Conservation (phyloP, 2,113 vertebrate species). For the Channa argus region DNA sequence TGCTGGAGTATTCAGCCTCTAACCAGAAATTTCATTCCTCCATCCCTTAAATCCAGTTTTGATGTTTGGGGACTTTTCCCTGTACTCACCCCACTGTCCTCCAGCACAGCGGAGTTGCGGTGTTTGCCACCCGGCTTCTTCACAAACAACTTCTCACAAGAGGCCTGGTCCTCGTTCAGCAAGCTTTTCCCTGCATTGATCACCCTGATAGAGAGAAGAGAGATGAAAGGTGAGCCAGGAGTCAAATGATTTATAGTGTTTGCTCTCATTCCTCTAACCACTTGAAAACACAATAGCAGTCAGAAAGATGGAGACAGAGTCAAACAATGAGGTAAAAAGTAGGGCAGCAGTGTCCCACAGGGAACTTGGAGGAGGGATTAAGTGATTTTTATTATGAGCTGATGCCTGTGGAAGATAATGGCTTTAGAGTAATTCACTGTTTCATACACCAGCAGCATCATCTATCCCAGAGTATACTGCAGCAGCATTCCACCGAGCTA, state of each 20-base stretch:
- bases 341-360: slow-evolving; percentile 51
- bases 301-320: slow-evolving; percentile 29
- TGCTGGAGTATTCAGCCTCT: not conserved
- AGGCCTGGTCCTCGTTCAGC: slow-evolving; percentile 97
- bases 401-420: slow-evolving; percentile 57
- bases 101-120: slow-evolving; percentile 73
- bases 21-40: not conserved
- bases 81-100: slow-evolving; percentile 80
- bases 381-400: slow-evolving; percentile 73
- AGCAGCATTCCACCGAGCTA: slow-evolving; percentile 6
- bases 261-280: slow-evolving; percentile 24
- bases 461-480: slow-evolving; percentile 14
- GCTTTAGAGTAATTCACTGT: slow-evolving; percentile 55
- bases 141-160: slow-evolving; percentile 92
- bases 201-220: slow-evolving; percentile 84
- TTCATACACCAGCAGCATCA: slow-evolving; percentile 40
- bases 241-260: slow-evolving; percentile 37
- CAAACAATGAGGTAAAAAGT: slow-evolving; percentile 19
- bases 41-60: not conserved
- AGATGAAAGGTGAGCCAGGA: slow-evolving; percentile 19
- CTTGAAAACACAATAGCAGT: slow-evolving; percentile 29
- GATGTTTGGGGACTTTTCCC: not conserved
- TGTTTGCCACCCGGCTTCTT: slow-evolving; percentile 84
- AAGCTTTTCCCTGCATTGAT: slow-evolving; percentile 98
- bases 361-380: slow-evolving; percentile 60